These are phyloP conservation scores for Aphelenchoides besseyi DNA, from an alignment of 1,140 invertebrate genomes.

Conservation along the genomic window DNA sequence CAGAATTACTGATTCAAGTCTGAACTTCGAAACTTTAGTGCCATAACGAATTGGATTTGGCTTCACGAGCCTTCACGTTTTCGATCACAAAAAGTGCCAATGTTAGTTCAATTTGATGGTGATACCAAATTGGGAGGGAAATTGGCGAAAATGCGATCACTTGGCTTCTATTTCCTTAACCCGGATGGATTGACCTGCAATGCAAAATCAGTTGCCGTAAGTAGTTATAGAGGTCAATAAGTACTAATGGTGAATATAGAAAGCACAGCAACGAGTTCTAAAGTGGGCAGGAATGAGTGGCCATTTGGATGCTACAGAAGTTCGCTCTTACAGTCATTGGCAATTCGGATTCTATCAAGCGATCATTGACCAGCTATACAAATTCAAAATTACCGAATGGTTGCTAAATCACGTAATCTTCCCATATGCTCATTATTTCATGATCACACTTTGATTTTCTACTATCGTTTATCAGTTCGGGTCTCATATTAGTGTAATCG, in stretches of 20 bases:
- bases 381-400: conserved; percentile 33
- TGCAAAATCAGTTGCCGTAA: conserved; percentile 38
- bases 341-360: conserved; percentile 57
- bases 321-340: conserved; percentile 45
- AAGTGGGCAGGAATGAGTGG: conserved; percentile 22
- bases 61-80: conserved; percentile 39
- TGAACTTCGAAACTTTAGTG: conserved; percentile 34
- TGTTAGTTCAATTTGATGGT: conserved; percentile 57
- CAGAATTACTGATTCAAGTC: conserved; percentile 12
- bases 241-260: conserved; percentile 16
- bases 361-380: conserved; percentile 54
- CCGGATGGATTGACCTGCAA: conserved; percentile 49
- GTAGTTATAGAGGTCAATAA: conserved; percentile 3
- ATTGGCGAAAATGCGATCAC: conserved; percentile 45
- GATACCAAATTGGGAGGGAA: conserved; percentile 59
- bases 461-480: neutral
- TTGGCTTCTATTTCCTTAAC: conserved; percentile 58
- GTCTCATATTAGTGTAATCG: too few relatives aligned
- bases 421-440: conserved; percentile 59
- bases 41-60: conserved; percentile 60
- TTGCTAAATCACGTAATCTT: conserved; percentile 49
- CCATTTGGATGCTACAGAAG: neutral
- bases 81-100: conserved; percentile 27
- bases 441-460: conserved; percentile 48
- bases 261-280: conserved; percentile 14